Base-by-base conservation (phyloP, 2,113 vertebrate genomes). In the Grammomys dolichurus region DNA sequence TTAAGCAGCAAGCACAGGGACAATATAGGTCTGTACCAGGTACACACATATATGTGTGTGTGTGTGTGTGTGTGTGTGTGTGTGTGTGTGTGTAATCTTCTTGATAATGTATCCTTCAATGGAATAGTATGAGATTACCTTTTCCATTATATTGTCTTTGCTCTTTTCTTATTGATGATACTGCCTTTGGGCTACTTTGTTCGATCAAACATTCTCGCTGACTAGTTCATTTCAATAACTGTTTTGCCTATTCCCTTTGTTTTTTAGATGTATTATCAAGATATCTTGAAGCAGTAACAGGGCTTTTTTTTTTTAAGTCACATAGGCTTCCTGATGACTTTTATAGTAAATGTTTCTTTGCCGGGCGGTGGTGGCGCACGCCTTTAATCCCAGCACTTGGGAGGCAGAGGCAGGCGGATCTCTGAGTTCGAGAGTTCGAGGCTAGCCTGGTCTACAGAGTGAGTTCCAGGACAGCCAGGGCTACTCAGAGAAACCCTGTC, bases 241-340 rank as follows among this genome's bases (percentile, higher is more conserved):
- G 82, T 89, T 76, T 65, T 69, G 14, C 22, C 46, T 77, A 65
- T 77, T 40, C 11, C 3, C 12, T 48, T 72, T 67, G 12, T 46
- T 88, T 93, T 70, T 36, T 85, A 75, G 11, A 22, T 24, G 82
- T 88, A 76, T 56, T 46, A 46, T 33, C 51, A 93, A 70, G 48
- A 95, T 76, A 75, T 92, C 26, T 95, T 12, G 28, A 65, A 92
- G 46, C 69, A 87, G 90, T 60, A 14, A 19, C 6, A 72, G n/a
- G 22, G 5, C n/a, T 58, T 16, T 91, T 20, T 77, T 40, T 63
- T 26, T 54, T 17, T 4, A 58, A 17, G 56, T 58, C 14, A 31
- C 13, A 16, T 24, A 58, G 16, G 0, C 4, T 85, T 93, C 82
- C 20, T 43, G 22, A 95, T 11, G 13, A 17, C 1, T 87, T 94